A percentile compares a stretch with the other conserved stretches of the same genome.
These are phyloP conservation scores for Drosophila percnosoma DNA, from an alignment of 2,888 invertebrate genomes.

Conservation along the genomic window DNA sequence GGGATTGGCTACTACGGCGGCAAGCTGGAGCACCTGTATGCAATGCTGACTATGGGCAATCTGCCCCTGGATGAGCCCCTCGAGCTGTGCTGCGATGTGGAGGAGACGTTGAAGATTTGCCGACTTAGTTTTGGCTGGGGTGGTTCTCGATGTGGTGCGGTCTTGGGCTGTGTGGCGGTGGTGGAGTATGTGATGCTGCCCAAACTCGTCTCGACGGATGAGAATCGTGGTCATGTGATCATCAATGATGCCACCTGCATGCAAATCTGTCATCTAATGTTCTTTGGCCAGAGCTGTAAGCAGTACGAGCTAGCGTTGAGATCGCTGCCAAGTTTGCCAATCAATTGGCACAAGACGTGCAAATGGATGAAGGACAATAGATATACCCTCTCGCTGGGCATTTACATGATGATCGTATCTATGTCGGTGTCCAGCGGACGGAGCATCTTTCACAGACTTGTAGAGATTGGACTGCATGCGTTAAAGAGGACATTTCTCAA, in stretches of 20 bases:
- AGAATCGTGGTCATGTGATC: slow-evolving; percentile 22
- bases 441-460: slow-evolving; percentile 34
- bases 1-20: slow-evolving; percentile 93
- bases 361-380: slow-evolving; percentile 88
- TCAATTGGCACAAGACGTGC: slow-evolving; percentile 9
- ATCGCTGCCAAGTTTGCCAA: not conserved
- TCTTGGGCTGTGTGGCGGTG: slow-evolving; percentile 92
- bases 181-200: slow-evolving; percentile 91
- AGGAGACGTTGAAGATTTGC: slow-evolving; percentile 90
- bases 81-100: slow-evolving; percentile 90
- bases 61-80: slow-evolving; percentile 87
- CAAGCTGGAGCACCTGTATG: slow-evolving; percentile 91
- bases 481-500: slow-evolving; percentile 42
- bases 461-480: slow-evolving; percentile 24
- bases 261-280: slow-evolving; percentile 56
- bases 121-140: slow-evolving; percentile 91
- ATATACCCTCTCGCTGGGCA: slow-evolving; percentile 87
- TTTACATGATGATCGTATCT: slow-evolving; percentile 87
- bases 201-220: slow-evolving; percentile 86
- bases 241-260: slow-evolving; percentile 47
- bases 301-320: slow-evolving; percentile 86
- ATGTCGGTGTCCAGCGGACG: slow-evolving; percentile 25
- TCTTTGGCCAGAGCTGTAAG: slow-evolving; percentile 53
- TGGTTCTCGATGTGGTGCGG: slow-evolving; percentile 90
- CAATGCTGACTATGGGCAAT: slow-evolving; percentile 34